Evolutionary conservation across 2,888 invertebrate genomes (phyloP).

Genomic region (Dynastes grantii): DNA sequence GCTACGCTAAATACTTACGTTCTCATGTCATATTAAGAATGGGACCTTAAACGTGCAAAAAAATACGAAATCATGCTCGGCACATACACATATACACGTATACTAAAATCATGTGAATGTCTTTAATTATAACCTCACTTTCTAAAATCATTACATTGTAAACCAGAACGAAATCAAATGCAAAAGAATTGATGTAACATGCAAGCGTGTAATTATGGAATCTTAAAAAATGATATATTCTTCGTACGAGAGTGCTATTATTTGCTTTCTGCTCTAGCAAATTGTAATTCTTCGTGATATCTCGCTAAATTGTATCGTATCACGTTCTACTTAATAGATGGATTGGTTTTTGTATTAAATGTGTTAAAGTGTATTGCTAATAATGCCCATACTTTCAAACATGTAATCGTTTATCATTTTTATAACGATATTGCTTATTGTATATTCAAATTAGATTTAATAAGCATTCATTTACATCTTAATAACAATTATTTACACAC

Average conservation of each 20-base stretch:
- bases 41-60: neutral
- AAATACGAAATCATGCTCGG: neutral
- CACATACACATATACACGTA: neutral
- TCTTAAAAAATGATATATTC: neutral
- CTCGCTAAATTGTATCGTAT: neutral
- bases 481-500: constrained; percentile 2
- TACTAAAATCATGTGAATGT: constrained; percentile 12
- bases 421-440: constrained; percentile 1
- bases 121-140: constrained; percentile 9
- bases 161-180: constrained; percentile 24
- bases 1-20: too few species aligned
- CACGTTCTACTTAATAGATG: neutral
- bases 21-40: too few species aligned
- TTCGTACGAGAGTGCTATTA: neutral
- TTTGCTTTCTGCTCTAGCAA: constrained; percentile 13
- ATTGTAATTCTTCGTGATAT: neutral
- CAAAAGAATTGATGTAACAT: neutral
- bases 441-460: neutral
- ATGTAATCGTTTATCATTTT: neutral
- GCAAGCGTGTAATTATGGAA: neutral
- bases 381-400: too few species aligned
- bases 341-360: neutral
- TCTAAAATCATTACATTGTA: constrained; percentile 20
- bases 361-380: neutral
- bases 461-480: neutral